Evolutionary conservation across 2,113 vertebrate species (phyloP).

Genomic region (Sphyrna mokarran): DNA sequence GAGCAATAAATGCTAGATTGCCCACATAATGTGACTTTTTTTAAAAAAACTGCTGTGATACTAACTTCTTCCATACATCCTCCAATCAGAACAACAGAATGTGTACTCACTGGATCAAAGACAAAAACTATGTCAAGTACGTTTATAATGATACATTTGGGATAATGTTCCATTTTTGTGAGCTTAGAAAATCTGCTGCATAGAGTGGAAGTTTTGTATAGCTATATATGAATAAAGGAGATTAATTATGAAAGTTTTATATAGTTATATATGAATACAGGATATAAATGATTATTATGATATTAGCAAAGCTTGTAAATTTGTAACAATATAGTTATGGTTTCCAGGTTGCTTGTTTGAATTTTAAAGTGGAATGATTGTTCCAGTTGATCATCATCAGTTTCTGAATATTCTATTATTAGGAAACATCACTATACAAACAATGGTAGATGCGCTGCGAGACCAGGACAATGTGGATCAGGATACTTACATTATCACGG

Average conservation of each 20-base stretch:
- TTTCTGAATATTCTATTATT: not conserved
- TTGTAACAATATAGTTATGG: not conserved
- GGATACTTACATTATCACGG: slow-evolving; percentile 64
- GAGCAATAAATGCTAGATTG: not conserved
- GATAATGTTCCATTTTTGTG: not conserved
- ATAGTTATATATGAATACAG: not conserved
- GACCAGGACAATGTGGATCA: slow-evolving; percentile 63
- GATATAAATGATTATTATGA: not conserved
- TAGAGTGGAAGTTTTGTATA: not conserved
- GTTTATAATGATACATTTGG: not conserved
- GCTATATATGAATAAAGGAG: too few species aligned
- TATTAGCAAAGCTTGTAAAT: not conserved
- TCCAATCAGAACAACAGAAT: not conserved
- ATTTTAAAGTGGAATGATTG: too few species aligned
- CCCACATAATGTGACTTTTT: not conserved
- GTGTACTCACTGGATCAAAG: not conserved
- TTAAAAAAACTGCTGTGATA: not conserved
- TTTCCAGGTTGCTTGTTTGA: not conserved
- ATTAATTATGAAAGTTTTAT: not conserved
- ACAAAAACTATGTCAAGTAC: not conserved
- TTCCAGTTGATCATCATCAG: not conserved
- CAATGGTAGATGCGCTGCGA: slow-evolving; percentile 63
- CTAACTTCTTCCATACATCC: not conserved
- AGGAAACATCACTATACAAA: slow-evolving; percentile 62
- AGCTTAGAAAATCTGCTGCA: not conserved